Base-by-base conservation (phyloP, 2,113 vertebrate species). In the Mastomys natalensis region DNA sequence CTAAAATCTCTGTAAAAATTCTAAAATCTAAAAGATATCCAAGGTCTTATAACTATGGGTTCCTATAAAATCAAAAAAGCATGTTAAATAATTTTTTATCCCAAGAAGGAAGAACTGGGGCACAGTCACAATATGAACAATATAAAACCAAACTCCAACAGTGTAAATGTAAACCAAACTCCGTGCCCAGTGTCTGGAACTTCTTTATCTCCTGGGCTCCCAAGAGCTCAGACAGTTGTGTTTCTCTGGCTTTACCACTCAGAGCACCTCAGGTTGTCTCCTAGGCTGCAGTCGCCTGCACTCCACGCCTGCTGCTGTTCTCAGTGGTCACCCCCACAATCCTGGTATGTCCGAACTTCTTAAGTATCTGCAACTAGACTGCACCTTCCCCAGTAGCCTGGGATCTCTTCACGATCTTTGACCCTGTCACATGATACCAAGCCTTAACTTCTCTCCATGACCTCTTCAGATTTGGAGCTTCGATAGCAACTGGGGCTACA, bases 161-260 rank as follows among this genome's bases (percentile, higher is more conserved):
- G 55, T 13, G 22, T 40, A 40, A 26, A 40, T 26, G 64, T 26
- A 66, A 66, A 64, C 24, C 60, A 26, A 21, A 58, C 17, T 40
- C 55, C 26, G 3, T 29, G 80, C 22, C 58, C 58, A 60, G 58
- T 21, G 58, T 60, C 58, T 60, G 58, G 58, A 19, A 21, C 16
- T 82, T 43, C 19, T 43, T 29, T 3, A 7, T 7, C 80, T 40
- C 58, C 22, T 43, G 22, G 37, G 22, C 55, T 17, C 55, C 80
- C 60, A 26, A 60, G 13, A 13, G 15, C n/a, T 5, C 1, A 5
- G n/a, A 29, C 12, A 26, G 55, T 26, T 4, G 37, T 3, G 1
- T n/a, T 55, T 62, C 55, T 84, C 81, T 62, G 24, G 55, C 55
- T 29, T 15, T 4, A 2, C 22, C 55, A 37, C 4, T 29, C n/a